These are phyloP conservation scores for Anthoscopus minutus DNA, from an alignment of 2,113 vertebrate genomes.

Conservation along the genomic window DNA sequence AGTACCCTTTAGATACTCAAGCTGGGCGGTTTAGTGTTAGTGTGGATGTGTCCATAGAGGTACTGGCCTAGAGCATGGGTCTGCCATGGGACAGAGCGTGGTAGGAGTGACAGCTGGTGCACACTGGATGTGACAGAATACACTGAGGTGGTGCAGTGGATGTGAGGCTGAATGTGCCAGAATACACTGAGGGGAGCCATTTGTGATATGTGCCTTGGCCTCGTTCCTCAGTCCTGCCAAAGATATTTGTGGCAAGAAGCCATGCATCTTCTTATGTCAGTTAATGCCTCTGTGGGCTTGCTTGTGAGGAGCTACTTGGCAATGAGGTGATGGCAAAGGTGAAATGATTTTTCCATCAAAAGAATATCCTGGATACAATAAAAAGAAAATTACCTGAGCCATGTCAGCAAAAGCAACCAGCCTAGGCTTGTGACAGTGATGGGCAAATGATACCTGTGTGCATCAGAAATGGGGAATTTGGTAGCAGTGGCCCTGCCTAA, in stretches of 20 bases:
- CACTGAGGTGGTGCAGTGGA: no score
- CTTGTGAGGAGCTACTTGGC: neutral
- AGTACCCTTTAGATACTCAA: neutral
- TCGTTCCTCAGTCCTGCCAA: neutral
- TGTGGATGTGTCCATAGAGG: neutral
- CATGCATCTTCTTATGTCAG: neutral
- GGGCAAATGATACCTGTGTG: neutral
- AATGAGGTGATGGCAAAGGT: neutral
- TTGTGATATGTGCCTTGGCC: fast-evolving
- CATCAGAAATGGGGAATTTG: neutral
- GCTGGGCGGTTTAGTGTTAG: neutral
- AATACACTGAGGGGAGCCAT: neutral
- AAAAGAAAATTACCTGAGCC: neutral
- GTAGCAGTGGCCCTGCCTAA: neutral
- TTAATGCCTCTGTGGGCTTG: neutral
- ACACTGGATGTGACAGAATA: neutral
- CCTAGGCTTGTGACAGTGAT: neutral
- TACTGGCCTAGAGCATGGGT: neutral
- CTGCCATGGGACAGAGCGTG: neutral
- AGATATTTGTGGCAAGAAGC: neutral
- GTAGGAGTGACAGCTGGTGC: neutral
- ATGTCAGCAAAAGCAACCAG: neutral
- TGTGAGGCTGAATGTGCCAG: neutral
- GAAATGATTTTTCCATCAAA: neutral
- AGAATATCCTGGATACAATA: neutral